Base-by-base conservation (phyloP, 2,113 vertebrate species). In the Cichladusa arquata region DNA sequence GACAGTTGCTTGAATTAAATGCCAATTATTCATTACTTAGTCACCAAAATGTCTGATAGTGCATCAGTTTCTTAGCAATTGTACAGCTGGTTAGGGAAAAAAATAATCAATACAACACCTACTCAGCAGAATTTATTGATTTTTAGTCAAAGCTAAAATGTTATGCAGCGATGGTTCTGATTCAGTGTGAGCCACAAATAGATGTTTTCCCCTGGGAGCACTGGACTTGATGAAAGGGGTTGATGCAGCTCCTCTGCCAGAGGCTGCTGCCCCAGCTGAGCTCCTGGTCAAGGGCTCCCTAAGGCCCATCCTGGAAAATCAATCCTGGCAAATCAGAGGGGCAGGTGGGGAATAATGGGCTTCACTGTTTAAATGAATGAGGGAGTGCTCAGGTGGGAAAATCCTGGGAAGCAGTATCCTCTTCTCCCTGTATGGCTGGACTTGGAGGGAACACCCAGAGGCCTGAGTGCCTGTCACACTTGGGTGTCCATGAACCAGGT, bases 71-170 rank as follows among this genome's bases (percentile, higher is more conserved):
- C 86, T 90, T 88, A 96, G 82, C 92, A 92, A 60, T 96, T 76
- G 90, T 96, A 78, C 81, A 89, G 73, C 81, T 93, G 95, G 89
- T 95, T 81, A 89, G 89, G 74, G 8, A 76, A 93, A 95, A 86
- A 86, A 50, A 73, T 38, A 91, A 95, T 94, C 88, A 95, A 93
- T 96, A 91, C 26, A 93, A 92, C 95, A 94, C 91, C 94, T 88
- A 91, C 88, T 92, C 86, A 84, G 65, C 81, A 84, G 92, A 90
- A 81, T 60, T 72, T 73, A 92, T 93, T 96, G 95, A 93, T 80
- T 88, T 95, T 73, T 94, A 69, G 62, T 83, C 71, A 88, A 95
- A 88, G 78, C 64, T 8, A 56, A 81, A 90, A 93, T 58, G 92
- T 71, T 94, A 53, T 66, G 60, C 24, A 25, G 76, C 54, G 48